Evolutionary conservation across 2,113 vertebrate species (phyloP), one percentile per base, ranked within the genome.

Genomic region (Sebastes schlegelii): DNA sequence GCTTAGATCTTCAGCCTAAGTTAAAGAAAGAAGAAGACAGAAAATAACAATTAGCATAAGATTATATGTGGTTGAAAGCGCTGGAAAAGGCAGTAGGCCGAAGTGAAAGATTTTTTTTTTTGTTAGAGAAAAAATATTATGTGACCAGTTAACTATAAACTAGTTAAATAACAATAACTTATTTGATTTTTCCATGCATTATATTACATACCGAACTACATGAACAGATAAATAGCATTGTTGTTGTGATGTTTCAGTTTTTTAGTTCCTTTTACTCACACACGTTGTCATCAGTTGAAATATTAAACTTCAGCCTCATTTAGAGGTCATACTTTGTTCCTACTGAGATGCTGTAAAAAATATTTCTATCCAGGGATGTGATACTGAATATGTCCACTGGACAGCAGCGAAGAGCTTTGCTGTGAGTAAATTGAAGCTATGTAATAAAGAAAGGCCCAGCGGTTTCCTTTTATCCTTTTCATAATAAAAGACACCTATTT

Each of bases 341-440:
- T 34, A 12, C 1, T 51, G 8, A 13, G 2, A 19, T 40, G 16
- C 14, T 74, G 7, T 61, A 21, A n/a, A 21, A n/a, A 65, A 2
- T 34, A 62, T 43, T 48, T 70, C 12, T 2, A 21, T 7, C 2
- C 2, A 51, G 7, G 67, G 12, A 34, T 43, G 19, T 63, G 16
- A 52, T 78, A 40, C 51, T 78, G 4, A 52, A 45, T 1, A 2
- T 60, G 43, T 42, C 65, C 84, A 79, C 79, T 54, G 74, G 85
- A 76, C 77, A 19, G 81, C 79, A 80, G 77, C 1, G 57, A 23
- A 71, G 55, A 73, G 17, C 80, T 74, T 67, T 34, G 12, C 13
- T 74, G 19, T 55, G 52, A 49, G 26, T 7, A 57, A 64, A 77
- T 43, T 72, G 16, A 60, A 75, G 40, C 43, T 58, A 9, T 26